These are phyloP conservation scores for Adelphocoris suturalis DNA, from an alignment of 2,888 invertebrate species.

Conservation along the genomic window DNA sequence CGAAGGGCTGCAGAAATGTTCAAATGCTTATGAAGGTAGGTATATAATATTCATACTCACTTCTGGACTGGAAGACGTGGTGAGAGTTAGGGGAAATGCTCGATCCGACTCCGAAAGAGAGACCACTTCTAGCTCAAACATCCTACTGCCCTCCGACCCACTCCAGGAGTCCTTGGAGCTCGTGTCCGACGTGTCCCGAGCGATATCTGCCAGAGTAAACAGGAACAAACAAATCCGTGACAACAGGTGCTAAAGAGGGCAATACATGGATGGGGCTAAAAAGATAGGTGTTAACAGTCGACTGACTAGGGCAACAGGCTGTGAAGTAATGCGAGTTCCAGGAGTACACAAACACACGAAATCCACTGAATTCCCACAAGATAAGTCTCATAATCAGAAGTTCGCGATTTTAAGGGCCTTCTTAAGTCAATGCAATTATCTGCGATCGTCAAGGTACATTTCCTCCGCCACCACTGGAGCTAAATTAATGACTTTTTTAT, in stretches of 20 bases:
- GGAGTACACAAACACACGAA: too few relatives aligned
- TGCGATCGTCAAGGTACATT: too few relatives aligned
- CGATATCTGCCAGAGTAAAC: constrained; percentile 67
- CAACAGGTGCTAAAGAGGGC: neutral
- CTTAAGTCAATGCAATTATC: too few relatives aligned
- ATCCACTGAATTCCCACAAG: too few relatives aligned
- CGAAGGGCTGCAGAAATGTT: too few relatives aligned
- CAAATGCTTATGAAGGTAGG: too few relatives aligned
- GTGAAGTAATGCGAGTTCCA: too few relatives aligned
- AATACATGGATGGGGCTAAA: neutral
- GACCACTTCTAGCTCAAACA: constrained; percentile 66
- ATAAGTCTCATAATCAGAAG: too few relatives aligned
- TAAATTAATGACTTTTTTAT: too few relatives aligned
- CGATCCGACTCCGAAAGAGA: constrained; percentile 64
- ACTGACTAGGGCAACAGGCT: neutral
- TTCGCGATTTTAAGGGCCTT: too few relatives aligned
- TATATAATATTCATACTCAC: constrained; percentile 64
- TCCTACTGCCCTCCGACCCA: constrained; percentile 29
- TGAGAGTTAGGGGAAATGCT: constrained; percentile 37
- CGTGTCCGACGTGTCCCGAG: constrained; percentile 80
- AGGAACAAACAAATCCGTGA: constrained; percentile 3
- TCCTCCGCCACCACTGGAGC: too few relatives aligned
- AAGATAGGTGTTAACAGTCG: constrained; percentile 18
- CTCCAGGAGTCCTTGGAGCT: constrained; percentile 76
- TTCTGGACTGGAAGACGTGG: constrained; percentile 66